Conservation (phyloP, 2,113 vertebrate species). For the Pelecanus crispus region DNA sequence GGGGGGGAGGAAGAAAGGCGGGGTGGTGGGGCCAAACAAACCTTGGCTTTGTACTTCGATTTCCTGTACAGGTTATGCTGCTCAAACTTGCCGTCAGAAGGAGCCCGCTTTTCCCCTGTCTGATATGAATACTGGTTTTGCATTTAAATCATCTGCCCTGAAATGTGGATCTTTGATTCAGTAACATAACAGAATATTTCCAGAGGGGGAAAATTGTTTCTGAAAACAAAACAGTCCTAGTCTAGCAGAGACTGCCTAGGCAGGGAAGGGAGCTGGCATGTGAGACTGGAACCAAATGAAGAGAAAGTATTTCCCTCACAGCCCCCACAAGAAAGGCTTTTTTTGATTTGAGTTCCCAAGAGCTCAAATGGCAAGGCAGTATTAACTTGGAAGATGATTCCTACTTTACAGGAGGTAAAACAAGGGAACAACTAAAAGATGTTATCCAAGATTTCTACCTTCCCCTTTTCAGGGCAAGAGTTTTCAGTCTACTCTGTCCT, state of each 20-base stretch:
- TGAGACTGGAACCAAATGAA: not conserved
- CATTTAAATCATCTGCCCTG: conserved; percentile 22
- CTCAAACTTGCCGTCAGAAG: not conserved
- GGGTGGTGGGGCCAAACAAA: too few relatives aligned
- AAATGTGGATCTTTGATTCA: conserved; percentile 33
- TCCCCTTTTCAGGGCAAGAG: not conserved
- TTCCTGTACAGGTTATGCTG: not conserved
- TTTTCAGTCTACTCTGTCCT: not conserved
- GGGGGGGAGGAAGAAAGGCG: too few relatives aligned
- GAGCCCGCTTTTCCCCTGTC: not conserved
- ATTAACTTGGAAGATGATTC: not conserved
- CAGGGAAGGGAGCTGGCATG: not conserved
- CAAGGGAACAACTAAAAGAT: not conserved
- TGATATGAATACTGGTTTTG: not conserved
- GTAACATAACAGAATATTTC: conserved; percentile 25
- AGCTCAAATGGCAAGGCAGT: not conserved
- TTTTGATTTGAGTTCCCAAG: not conserved
- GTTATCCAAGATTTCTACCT: not conserved
- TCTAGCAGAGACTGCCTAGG: not conserved
- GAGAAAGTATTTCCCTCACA: not conserved
- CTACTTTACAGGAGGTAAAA: not conserved
- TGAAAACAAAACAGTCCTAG: conserved; percentile 23
- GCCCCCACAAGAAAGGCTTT: not conserved
- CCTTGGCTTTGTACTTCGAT: not conserved
- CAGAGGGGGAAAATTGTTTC: conserved; percentile 18